Conservation (phyloP, 2,113 vertebrate genomes). For the Vimba vimba region DNA sequence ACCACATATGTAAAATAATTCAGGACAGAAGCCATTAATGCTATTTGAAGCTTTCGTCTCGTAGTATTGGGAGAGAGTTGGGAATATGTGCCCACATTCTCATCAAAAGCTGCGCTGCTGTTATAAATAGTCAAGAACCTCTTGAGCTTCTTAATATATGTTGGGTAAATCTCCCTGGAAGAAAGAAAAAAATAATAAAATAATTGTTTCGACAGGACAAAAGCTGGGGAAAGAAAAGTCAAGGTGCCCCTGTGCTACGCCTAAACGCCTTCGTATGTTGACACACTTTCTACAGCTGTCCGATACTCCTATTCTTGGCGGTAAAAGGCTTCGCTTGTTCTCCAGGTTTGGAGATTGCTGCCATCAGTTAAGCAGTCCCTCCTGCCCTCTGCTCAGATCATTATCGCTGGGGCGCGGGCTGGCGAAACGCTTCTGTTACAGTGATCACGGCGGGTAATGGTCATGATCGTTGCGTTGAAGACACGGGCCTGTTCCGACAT, state of each 20-base stretch:
- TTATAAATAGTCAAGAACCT: conserved; percentile 40
- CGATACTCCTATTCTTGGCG: not conserved
- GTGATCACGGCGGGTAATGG: not conserved
- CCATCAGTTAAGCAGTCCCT: conserved; percentile 31
- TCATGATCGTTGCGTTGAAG: conserved; percentile 21
- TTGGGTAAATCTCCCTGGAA: conserved; percentile 39
- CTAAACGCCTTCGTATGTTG: conserved; percentile 48
- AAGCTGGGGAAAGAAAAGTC: conserved; percentile 27
- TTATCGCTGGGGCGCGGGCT: conserved; percentile 1
- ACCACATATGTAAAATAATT: not conserved
- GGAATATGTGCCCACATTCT: conserved; percentile 22
- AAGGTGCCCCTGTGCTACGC: conserved; percentile 43
- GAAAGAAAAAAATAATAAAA: conserved; percentile 28
- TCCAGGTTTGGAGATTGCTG: conserved; percentile 19
- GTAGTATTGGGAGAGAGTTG: not conserved
- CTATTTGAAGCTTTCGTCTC: conserved; percentile 1
- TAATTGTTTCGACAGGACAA: conserved; percentile 48
- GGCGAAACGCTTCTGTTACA: conserved; percentile 25
- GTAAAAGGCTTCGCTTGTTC: conserved; percentile 48
- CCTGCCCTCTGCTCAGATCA: conserved; percentile 17
- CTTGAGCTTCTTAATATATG: conserved; percentile 23
- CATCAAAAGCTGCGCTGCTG: conserved; percentile 3
- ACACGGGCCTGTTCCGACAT: not conserved
- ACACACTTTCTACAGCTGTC: conserved; percentile 48
- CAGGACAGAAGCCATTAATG: not conserved